A percentile compares a stretch with the other conserved stretches of the same genome.
These are phyloP conservation scores for Aphelenchoides fujianensis DNA, from an alignment of 1,140 invertebrate species.

Conservation along the genomic window DNA sequence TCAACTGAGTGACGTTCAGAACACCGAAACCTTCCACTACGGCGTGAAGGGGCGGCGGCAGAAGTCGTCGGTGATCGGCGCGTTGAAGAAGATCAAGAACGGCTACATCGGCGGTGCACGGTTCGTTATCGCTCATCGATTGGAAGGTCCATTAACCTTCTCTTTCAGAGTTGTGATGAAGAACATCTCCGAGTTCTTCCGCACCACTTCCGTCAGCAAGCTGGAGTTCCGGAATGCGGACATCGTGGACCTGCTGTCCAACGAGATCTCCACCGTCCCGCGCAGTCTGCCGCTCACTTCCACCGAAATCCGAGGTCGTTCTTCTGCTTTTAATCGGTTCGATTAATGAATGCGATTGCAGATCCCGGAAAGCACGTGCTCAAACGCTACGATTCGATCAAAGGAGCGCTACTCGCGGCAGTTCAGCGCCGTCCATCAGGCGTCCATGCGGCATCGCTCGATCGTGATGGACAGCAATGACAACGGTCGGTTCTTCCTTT, in stretches of 20 bases:
- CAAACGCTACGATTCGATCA: slow-evolving; percentile 56
- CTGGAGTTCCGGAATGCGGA: slow-evolving; percentile 53
- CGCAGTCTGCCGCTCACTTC: slow-evolving; percentile 37
- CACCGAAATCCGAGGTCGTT: slow-evolving; percentile 18
- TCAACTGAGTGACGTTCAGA: slow-evolving; percentile 11
- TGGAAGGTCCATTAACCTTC: slow-evolving; percentile 20
- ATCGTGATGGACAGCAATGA: slow-evolving; percentile 57
- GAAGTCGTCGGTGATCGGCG: slow-evolving; percentile 82
- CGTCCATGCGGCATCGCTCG: slow-evolving; percentile 61
- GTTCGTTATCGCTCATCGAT: slow-evolving; percentile 24
- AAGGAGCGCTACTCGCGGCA: slow-evolving; percentile 51
- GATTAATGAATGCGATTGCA: neutral
- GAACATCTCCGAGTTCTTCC: slow-evolving; percentile 60
- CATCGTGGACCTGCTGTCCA: slow-evolving; percentile 45
- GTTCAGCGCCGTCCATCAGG: slow-evolving; percentile 50
- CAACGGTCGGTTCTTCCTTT: slow-evolving; percentile 25
- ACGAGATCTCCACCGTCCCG: slow-evolving; percentile 29
- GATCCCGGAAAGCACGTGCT: slow-evolving; percentile 25
- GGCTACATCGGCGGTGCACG: slow-evolving; percentile 97
- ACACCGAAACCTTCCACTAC: slow-evolving; percentile 11
- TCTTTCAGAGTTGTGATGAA: slow-evolving; percentile 62
- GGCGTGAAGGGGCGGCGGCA: slow-evolving; percentile 36
- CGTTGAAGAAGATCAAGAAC: slow-evolving; percentile 95
- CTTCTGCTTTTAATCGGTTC: neutral
- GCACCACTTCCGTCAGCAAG: slow-evolving; percentile 61